Percentiles rank a stretch among this genome's conserved stretches.
Evolutionary conservation across 2,113 vertebrate species (phyloP).

Genomic region (Globicephala melas): DNA sequence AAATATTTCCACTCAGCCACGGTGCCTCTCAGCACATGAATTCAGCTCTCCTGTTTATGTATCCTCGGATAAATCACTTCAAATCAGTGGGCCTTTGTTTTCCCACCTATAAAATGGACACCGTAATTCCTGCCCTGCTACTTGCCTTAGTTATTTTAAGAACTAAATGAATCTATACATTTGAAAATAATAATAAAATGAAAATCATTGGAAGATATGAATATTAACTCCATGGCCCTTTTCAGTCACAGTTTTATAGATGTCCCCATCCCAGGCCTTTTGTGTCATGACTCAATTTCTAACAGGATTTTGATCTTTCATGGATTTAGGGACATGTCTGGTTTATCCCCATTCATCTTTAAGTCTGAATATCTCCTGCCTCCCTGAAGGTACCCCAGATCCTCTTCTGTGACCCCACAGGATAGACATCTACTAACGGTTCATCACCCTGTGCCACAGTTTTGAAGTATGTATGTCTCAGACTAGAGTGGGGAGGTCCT

Average conservation of each 20-base stretch:
- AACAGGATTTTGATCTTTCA: background rate
- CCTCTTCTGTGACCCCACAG: background rate
- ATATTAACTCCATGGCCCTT: background rate
- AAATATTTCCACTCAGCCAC: background rate
- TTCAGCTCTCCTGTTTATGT: background rate
- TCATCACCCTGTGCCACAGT: background rate
- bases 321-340: background rate
- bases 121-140: background rate
- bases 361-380: background rate
- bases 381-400: background rate
- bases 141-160: background rate
- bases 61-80: background rate
- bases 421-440: background rate
- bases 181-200: background rate
- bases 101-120: background rate
- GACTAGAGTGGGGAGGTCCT: background rate
- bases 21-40: background rate
- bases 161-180: background rate
- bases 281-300: background rate
- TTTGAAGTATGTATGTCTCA: background rate
- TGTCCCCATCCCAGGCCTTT: background rate
- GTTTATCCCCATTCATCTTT: background rate
- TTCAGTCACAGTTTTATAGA: background rate
- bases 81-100: background rate
- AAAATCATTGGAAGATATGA: background rate